Base-by-base conservation (phyloP, 2,113 vertebrate genomes). In the Noctilio leporinus region DNA sequence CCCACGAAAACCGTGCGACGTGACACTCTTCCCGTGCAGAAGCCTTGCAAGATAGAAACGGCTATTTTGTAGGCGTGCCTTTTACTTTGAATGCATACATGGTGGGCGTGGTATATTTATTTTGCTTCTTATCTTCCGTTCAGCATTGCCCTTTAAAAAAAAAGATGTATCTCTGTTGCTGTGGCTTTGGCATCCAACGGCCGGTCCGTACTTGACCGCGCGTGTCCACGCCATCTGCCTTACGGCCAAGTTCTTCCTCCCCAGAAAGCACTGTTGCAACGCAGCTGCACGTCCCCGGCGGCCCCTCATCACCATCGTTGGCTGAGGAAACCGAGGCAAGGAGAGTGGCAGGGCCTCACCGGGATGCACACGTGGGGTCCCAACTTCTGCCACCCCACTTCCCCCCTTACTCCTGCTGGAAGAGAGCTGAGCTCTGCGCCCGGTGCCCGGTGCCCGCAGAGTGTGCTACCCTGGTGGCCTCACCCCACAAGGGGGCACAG, bases 1-100 rank as follows among this genome's bases (percentile, higher is more conserved):
- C 16, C 2, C 14, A 9, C 49, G 5, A 12, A 20, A 20, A 26
- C 30, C 55, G 5, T 35, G 4, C 33, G n/a, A 62, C 59, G 14
- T 51, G 33, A 57, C 67, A 22, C 0, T 26, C 64, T 47, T 24
- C 9, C 0, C 11, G 24, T 69, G 53, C 19, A 33, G 26, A 83
- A 67, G 40, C 64, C 62, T 40, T 53, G 43, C 11, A 91, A 76
- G 67, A 53, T 16, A 2, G 20, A 5, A 53, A 4, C n/a, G 89
- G 64, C 35, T 90, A 9, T 75, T 89, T 47, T 81, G 11, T 30
- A 72, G 20, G 17, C 10, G 5, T 24, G 2, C 11, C 35, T 90
- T 78, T 96, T 86, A 59, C 77, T 84, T 81, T 51, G 81, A 87
- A 53, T n/a, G 92, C 55, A n/a, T 53, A 96, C 14, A 43, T 38